phyloP scores from a whole-genome alignment of 2,113 vertebrate species.

The Ceratotherium simum region DNA sequence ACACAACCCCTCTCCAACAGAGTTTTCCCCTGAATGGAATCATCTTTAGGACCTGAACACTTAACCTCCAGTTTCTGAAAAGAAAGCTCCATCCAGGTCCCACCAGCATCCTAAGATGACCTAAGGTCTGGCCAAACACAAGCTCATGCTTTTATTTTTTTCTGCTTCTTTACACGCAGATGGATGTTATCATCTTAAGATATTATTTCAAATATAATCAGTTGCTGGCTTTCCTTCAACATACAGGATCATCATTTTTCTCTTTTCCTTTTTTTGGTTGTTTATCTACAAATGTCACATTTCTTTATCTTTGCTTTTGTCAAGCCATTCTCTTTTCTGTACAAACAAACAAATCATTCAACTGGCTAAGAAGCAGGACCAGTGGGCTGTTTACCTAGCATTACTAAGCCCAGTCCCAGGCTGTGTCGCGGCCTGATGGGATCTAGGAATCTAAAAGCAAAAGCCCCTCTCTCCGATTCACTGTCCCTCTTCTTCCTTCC shows the following conservation, averaged over 20 bases:
- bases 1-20: neutral
- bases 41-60: neutral
- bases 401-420: neutral
- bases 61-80: neutral
- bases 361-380: neutral
- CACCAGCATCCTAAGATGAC: neutral
- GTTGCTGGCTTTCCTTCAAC: neutral
- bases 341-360: neutral
- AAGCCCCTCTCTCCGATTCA: neutral
- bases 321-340: neutral
- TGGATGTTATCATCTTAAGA: neutral
- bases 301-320: neutral
- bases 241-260: neutral
- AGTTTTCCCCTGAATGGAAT: neutral
- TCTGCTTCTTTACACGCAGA: neutral
- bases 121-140: neutral
- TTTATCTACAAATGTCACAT: constrained; percentile 1
- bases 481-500: neutral
- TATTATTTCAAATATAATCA: neutral
- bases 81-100: neutral
- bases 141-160: neutral
- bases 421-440: no score
- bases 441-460: neutral
- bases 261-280: neutral
- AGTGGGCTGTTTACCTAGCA: rapidly evolving